Percentiles rank a stretch among this genome's conserved stretches.
Evolutionary conservation across 64 coral and sea anemone genomes (phyloP).

Genomic region (Actinia tenebrosa): DNA sequence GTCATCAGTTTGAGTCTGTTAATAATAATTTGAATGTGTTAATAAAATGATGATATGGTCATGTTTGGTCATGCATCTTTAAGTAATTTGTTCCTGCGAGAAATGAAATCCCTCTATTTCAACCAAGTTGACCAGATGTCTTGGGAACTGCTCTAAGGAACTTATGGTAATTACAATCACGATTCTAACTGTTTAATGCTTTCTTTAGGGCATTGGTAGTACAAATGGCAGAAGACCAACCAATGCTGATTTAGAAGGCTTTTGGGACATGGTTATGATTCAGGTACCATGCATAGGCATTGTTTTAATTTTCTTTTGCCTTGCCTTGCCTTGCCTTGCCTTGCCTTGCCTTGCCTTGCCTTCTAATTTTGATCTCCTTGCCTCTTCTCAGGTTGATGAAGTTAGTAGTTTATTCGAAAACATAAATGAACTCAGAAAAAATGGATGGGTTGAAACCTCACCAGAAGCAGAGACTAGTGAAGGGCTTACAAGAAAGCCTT

Average conservation of each 20-base stretch:
- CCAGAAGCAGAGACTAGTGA: slow-evolving; percentile 37
- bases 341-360: background rate
- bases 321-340: background rate
- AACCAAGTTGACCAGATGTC: too few species aligned
- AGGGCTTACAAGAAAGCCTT: slow-evolving; percentile 45
- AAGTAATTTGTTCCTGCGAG: too few species aligned
- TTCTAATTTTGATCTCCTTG: background rate
- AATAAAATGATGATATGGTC: too few species aligned
- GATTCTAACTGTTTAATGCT: background rate
- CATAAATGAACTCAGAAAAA: slow-evolving; percentile 79
- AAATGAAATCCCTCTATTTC: background rate
- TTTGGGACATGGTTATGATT: slow-evolving; percentile 99
- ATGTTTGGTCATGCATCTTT: too few species aligned
- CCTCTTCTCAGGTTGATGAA: slow-evolving; percentile 72
- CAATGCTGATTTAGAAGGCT: slow-evolving; percentile 88
- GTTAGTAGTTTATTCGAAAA: slow-evolving; percentile 78
- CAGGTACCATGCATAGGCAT: slow-evolving; percentile 32
- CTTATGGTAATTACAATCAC: too few species aligned
- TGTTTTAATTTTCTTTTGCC: background rate
- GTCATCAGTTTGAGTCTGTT: too few species aligned
- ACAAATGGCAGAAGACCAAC: slow-evolving; percentile 86
- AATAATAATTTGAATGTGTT: too few species aligned
- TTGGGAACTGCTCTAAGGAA: too few species aligned
- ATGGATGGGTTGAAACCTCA: slow-evolving; percentile 70
- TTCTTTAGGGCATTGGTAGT: slow-evolving; percentile 58